Evolutionary conservation across 2,797 vertebrate genomes (phyloP).

Genomic region (Dryobates pubescens): DNA sequence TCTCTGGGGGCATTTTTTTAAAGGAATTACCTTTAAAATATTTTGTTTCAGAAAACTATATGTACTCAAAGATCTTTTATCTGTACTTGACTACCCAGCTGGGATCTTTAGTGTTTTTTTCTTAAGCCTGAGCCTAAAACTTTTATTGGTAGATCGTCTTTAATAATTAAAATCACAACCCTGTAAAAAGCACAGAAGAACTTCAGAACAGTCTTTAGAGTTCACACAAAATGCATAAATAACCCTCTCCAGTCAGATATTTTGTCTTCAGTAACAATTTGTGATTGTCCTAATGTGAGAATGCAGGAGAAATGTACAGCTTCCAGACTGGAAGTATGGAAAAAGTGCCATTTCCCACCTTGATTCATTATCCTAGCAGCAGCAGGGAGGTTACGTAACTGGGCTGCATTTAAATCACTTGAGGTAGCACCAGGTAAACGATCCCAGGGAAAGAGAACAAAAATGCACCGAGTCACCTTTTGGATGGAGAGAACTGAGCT

Average conservation of each 20-base stretch:
- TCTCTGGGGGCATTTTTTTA: background rate
- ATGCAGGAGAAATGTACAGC: background rate
- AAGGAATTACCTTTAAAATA: background rate
- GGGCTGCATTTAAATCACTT: background rate
- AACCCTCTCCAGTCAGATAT: background rate
- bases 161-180: background rate
- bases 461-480: background rate
- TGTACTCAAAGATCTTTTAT: background rate
- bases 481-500: background rate
- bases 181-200: background rate
- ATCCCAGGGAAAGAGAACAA: background rate
- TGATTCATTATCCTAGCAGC: background rate
- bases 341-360: background rate
- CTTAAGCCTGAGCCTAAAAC: background rate
- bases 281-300: background rate
- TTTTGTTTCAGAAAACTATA: background rate
- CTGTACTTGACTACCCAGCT: background rate
- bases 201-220: background rate
- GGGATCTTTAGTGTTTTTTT: background rate
- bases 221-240: background rate
- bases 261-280: background rate
- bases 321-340: background rate
- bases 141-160: background rate
- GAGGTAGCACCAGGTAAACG: background rate
- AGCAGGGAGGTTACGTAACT: background rate